Base-by-base conservation (phyloP, 2,113 vertebrate genomes). In the Corythoichthys haematopterus region DNA sequence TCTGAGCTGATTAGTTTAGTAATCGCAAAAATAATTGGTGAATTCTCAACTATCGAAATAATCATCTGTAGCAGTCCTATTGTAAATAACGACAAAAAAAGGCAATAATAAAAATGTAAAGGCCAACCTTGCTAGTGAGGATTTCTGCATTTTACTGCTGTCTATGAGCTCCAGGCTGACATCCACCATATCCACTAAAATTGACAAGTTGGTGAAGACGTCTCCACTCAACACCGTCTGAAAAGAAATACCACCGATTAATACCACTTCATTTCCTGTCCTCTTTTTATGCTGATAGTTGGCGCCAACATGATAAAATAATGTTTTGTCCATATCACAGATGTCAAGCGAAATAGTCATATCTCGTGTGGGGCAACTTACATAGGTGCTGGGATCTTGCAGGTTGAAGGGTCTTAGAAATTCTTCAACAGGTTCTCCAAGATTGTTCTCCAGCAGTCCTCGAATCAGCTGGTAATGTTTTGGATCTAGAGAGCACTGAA, bases 191-290 rank as follows among this genome's bases (percentile, higher is more conserved):
- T 98, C 94, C 35, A 98, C 89, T 63, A 98, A 90, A 85, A 99
- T 94, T 0, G 95, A 95, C 80, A 98, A 84, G 64, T 83, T 89
- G 1, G 94, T 96, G 68, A 94, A 98, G 4, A 98, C 97, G 35
- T 98, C 96, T 73, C 97, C 97, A 73, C 95, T 97, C 70, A 99
- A 80, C 71, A 99, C 93, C 52, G 97, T 99, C 97, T 99, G 82
- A 14, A 61, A 10, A 62, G 4, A 75, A 13, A 78, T 6, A 45
- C 55, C 4, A 53, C 43, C 35, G 0, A 1, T 11, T 68, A 61
- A 15, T 35, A 20, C 40, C 4, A 4, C 7, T 2, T 8, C 36
- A 56, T 56, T 7, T 61, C 15, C 40, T 40, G 6, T 13, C 14
- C 37, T 1, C 9, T 3, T 43, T 20, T 60, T 8, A 43, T 43